Conservation (phyloP, 1,140 invertebrate species). For the Pygmarrhopalites habei region DNA sequence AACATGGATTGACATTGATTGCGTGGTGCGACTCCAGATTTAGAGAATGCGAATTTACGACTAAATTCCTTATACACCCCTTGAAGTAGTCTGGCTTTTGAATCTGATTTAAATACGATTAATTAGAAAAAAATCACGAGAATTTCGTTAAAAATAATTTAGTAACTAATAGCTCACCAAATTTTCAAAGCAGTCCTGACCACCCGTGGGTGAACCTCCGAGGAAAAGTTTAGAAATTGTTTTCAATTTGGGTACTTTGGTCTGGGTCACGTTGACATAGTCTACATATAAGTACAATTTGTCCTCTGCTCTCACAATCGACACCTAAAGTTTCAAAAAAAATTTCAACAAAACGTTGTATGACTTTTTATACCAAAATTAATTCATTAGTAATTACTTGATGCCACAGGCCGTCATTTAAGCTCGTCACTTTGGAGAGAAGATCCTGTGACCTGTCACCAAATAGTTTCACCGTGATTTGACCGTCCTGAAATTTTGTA, state of each 20-base stretch:
- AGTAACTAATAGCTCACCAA: too few relatives aligned
- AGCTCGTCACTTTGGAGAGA: constrained; percentile 47
- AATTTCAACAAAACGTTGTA: not conserved
- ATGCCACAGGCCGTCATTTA: constrained; percentile 81
- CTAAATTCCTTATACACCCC: constrained; percentile 70
- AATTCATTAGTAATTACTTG: constrained; percentile 45
- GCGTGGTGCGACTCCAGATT: constrained; percentile 61
- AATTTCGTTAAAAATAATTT: too few relatives aligned
- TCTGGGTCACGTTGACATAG: constrained; percentile 51
- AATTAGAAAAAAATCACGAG: too few relatives aligned
- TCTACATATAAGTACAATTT: constrained; percentile 63
- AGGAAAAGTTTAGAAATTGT: constrained; percentile 66
- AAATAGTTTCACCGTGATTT: constrained; percentile 60
- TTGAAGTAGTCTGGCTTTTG: constrained; percentile 65
- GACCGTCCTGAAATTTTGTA: too few relatives aligned
- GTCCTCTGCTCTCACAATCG: constrained; percentile 54
- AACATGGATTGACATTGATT: constrained; percentile 75
- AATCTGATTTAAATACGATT: constrained; percentile 44
- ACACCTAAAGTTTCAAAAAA: constrained; percentile 44
- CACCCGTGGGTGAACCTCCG: constrained; percentile 62
- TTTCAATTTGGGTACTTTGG: constrained; percentile 60
- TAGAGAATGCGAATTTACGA: constrained; percentile 63
- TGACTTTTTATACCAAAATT: not conserved
- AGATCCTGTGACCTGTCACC: constrained; percentile 58
- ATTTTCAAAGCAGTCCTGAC: constrained; percentile 42